These are phyloP conservation scores for Drosophila tsacasi DNA, from an alignment of 1,140 invertebrate genomes.

Conservation along the genomic window DNA sequence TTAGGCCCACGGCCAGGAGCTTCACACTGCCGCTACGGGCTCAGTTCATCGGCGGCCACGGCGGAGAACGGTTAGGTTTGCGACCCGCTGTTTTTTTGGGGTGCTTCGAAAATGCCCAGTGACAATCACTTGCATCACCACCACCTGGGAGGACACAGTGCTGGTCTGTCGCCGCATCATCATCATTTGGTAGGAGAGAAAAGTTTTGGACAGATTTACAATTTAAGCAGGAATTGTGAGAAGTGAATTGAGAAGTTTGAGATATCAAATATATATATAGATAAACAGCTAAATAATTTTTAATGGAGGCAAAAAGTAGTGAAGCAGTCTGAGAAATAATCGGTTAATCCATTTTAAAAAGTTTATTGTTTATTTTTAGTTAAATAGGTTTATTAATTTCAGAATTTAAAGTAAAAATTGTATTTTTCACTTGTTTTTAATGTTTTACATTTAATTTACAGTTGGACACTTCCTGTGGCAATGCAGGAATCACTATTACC, in stretches of 20 bases:
- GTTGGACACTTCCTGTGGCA: conserved; percentile 71
- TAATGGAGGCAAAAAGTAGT: not conserved
- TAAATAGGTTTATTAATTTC: not conserved
- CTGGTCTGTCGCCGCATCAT: conserved; percentile 77
- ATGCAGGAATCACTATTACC: conserved; percentile 52
- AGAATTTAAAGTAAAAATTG: not conserved
- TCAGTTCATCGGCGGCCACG: conserved; percentile 54
- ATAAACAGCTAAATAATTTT: not conserved
- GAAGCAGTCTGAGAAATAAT: not conserved
- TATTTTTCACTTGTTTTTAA: not conserved
- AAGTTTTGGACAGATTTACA: not conserved
- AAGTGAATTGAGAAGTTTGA: not conserved
- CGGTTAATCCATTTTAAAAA: too few species aligned
- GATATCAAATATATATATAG: not conserved
- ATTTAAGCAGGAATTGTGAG: too few species aligned
- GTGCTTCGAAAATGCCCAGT: conserved; percentile 60
- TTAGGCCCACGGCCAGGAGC: conserved; percentile 7
- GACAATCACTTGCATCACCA: conserved; percentile 78
- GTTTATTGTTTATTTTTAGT: not conserved
- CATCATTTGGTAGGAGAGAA: conserved; percentile 74
- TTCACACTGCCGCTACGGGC: not conserved
- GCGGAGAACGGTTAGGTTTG: conserved; percentile 43
- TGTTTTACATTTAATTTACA: conserved; percentile 6
- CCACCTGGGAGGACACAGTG: conserved; percentile 63
- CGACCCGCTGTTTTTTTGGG: not conserved